Base-by-base conservation (phyloP, 2,113 vertebrate species). In the Phaethon lepturus region DNA sequence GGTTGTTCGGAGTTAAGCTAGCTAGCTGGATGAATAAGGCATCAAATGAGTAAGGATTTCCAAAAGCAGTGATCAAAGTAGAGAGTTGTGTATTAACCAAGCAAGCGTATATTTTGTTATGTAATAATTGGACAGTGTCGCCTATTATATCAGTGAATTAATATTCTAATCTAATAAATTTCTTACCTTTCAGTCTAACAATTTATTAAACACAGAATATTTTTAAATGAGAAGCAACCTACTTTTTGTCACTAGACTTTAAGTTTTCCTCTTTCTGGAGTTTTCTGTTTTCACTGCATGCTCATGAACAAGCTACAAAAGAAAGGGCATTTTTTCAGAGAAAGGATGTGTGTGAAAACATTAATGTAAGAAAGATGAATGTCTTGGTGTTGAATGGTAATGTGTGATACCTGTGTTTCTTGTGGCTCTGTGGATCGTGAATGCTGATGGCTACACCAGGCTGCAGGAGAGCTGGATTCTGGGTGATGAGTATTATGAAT, bases 221-320 rank as follows among this genome's bases (percentile, higher is more conserved):
- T 83, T 88, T 90, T 22, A 76, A 88, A 83, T 66, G 18, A 88
- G 29, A 78, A 88, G 8, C 22, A 60, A 35, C 80, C 55, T 69
- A 24, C 22, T 26, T 74, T 69, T 42, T 89, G 11, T 55, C 25
- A 31, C 23, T 62, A 42, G 50, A 47, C 11, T 26, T 31, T 63
- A 66, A 17, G 29, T 58, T 89, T 86, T 86, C 40, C 2, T 6
- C 50, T 84, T 73, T 49, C 68, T 49, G 58, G 31, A 78, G 20
- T 81, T 71, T 88, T 78, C 56, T 79, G 45, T 69, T 45, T 86
- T 86, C 2, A 1, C 19, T 66, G 29, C 29, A 49, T 44, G 38
- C 16, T 86, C 23, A 33, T 49, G 42, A 86, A 14, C 17, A 33
- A 82, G 10, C 24, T 63, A 42, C 17, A 52, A 71, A 79, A 42